phyloP scores from a whole-genome alignment of 1,140 invertebrate species.

The Ectropis grisescens region DNA sequence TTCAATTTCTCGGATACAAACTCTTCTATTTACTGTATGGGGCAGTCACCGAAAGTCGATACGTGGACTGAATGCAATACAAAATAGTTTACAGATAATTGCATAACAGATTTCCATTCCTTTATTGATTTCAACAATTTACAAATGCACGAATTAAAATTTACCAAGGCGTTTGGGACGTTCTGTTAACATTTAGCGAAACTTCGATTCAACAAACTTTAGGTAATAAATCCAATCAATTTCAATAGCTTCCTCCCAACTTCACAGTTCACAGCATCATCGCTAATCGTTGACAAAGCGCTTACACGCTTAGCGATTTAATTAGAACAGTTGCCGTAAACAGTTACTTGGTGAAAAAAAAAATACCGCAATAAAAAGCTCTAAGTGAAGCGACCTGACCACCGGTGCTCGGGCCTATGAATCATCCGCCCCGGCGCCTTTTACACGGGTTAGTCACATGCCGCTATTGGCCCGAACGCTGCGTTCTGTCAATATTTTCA shows the following conservation, averaged over 20 bases:
- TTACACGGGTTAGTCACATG: constrained; percentile 27
- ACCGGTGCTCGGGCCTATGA: constrained; percentile 48
- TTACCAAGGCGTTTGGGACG: neutral
- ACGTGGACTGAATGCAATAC: too few relatives aligned
- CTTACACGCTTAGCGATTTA: constrained; percentile 17
- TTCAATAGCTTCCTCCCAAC: neutral
- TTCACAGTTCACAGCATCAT: neutral
- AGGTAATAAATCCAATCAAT: neutral
- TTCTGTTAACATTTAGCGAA: too few relatives aligned
- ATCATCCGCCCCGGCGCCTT: too few relatives aligned
- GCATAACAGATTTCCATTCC: too few relatives aligned
- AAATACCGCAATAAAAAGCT: constrained; percentile 57
- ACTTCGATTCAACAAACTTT: too few relatives aligned
- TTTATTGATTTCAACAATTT: neutral
- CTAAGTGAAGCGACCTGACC: constrained; percentile 43
- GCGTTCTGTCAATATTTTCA: constrained; percentile 42
- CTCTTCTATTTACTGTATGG: too few relatives aligned
- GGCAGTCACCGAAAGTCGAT: too few relatives aligned
- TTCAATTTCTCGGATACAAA: too few relatives aligned
- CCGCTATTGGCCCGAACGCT: constrained; percentile 17
- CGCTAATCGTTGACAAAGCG: neutral
- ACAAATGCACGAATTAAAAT: neutral
- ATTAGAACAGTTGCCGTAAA: constrained; percentile 30
- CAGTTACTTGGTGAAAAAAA: constrained; percentile 33
- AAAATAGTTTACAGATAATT: too few relatives aligned